Evolutionary conservation across 2,113 vertebrate genomes (phyloP), one percentile per base, ranked within the genome.

Genomic region (Polyodon spathula): DNA sequence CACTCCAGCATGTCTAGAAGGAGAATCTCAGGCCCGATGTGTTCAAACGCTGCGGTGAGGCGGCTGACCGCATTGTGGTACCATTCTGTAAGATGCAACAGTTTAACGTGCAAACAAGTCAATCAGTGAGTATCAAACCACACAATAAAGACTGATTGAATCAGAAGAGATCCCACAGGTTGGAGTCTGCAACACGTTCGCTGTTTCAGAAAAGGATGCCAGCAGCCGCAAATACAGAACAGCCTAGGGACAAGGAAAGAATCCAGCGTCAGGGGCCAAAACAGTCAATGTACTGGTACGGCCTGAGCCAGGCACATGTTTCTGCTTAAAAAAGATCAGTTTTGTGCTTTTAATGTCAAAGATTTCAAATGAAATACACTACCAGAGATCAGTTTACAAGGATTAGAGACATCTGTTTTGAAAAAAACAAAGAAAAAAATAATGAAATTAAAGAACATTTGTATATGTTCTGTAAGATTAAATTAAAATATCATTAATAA

Each of bases 361-460:
- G 70, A 75, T 81, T 78, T 80, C 75, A 77, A 82, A 76, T 67
- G 79, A 80, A 81, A 73, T 78, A 80, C 54, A 61, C 83, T 78
- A 68, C 67, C 66, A 66, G 66, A 79, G 78, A 87, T 83, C 81
- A 76, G 68, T 86, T 89, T 84, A 82, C 84, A 83, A 68, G 76
- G 82, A 85, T 86, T 87, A 73, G 70, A 69, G 74, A 77, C 81
- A 84, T 87, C 87, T 89, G 86, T n/a, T n/a, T n/a, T n/a, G n/a
- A n/a, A n/a, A n/a, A n/a, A n/a, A n/a, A n/a, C n/a, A n/a, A n/a
- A n/a, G n/a, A n/a, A 78, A n/a, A n/a, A n/a, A n/a, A n/a, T n/a
- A n/a, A 27, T 27, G 27, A 27, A 84, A 88, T 77, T 59, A 63
- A 72, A 83, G 71, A 70, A 78, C 78, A 71, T 89, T 84, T 77